These are phyloP conservation scores for Alfaro cultratus DNA, from an alignment of 2,797 vertebrate genomes.

Conservation along the genomic window DNA sequence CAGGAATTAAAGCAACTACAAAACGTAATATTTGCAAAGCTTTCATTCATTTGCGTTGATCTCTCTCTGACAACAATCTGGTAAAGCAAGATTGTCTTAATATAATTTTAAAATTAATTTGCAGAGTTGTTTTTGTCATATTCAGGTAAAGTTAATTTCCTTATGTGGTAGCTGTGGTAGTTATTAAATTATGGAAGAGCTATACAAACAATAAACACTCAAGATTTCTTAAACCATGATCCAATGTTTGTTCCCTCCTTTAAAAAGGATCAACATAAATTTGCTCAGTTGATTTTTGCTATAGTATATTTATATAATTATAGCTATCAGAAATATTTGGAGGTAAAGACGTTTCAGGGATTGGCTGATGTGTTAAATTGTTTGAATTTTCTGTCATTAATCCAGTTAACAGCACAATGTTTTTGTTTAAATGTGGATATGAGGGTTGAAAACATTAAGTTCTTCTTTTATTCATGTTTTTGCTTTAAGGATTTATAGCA, in stretches of 20 bases:
- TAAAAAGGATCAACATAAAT: background rate
- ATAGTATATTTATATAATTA: background rate
- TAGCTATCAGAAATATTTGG: background rate
- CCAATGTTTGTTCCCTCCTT: background rate
- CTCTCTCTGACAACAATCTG: background rate
- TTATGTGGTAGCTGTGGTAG: background rate
- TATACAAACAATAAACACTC: no score
- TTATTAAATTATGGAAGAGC: background rate
- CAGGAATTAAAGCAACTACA: background rate
- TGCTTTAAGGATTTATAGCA: constrained; percentile 6
- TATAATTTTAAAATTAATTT: background rate
- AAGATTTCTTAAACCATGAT: background rate
- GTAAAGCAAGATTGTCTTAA: background rate
- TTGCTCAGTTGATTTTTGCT: background rate
- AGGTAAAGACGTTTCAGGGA: background rate
- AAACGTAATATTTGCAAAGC: background rate
- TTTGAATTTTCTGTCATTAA: background rate
- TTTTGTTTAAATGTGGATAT: background rate
- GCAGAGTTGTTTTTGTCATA: background rate
- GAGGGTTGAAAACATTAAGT: background rate
- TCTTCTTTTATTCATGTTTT: constrained; percentile 1
- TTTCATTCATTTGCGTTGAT: background rate
- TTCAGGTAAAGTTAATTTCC: background rate
- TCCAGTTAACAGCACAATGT: background rate
- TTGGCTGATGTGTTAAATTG: background rate